Percentiles rank a stretch among this genome's conserved stretches.
phyloP scores from a whole-genome alignment of 2,797 vertebrate genomes.

The Aulostomus chinensis region DNA sequence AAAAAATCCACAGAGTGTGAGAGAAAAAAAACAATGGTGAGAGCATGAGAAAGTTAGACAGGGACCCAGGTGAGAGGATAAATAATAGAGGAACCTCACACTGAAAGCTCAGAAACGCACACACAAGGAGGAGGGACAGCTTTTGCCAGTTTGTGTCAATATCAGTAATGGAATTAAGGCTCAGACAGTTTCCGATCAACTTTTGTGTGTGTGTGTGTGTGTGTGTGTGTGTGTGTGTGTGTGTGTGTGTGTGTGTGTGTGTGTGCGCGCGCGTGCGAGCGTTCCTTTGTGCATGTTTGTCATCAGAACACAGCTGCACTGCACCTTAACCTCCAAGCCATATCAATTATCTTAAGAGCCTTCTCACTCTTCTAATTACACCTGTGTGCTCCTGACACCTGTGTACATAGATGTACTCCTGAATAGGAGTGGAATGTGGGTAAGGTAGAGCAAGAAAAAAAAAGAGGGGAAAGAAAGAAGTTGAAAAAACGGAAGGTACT shows the following conservation, averaged over 20 bases:
- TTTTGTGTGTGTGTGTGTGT: constrained; percentile 35
- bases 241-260: constrained; percentile 9
- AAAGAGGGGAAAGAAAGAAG: no score
- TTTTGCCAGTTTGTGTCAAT: constrained; percentile 43
- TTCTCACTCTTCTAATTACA: constrained; percentile 25
- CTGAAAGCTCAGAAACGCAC: constrained; percentile 7
- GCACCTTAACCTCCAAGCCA: constrained; percentile 5
- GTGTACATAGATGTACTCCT: no score
- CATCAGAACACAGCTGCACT: constrained; percentile 39
- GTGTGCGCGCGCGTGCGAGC: constrained; percentile 15
- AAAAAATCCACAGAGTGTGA: constrained; percentile 34
- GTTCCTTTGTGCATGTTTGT: neutral
- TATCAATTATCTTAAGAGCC: constrained; percentile 15
- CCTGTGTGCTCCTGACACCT: neutral
- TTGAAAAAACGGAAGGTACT: no score
- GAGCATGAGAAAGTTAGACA: constrained; percentile 37
- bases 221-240: constrained; percentile 36
- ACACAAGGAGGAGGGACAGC: constrained; percentile 1
- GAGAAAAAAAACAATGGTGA: constrained; percentile 1
- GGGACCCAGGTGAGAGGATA: constrained; percentile 47
- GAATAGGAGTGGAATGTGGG: no score
- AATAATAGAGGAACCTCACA: constrained; percentile 30
- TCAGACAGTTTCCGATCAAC: constrained; percentile 48
- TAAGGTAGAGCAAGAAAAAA: no score
- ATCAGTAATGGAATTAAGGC: constrained; percentile 64